A percentile compares a stretch with the other conserved stretches of the same genome.
Conservation (phyloP, 2,888 invertebrate genomes). For the Phlogophora meticulosa region DNA sequence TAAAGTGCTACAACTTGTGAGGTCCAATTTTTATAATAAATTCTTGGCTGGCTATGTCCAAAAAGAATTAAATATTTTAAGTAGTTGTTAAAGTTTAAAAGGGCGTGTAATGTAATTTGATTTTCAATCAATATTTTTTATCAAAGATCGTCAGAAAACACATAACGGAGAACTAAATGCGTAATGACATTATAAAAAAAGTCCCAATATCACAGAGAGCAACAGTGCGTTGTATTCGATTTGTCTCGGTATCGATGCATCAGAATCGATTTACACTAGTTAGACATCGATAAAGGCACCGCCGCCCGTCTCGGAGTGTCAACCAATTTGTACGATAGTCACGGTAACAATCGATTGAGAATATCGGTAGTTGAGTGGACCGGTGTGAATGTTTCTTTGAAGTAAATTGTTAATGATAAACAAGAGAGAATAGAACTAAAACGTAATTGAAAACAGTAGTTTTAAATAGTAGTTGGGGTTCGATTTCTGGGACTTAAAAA, state of each 20-base stretch:
- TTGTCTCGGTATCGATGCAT: slow-evolving; percentile 74
- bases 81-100: too few species aligned
- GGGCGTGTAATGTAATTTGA: too few species aligned
- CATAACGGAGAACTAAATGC: neutral
- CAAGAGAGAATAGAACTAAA: slow-evolving; percentile 10
- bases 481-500: too few species aligned
- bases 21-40: slow-evolving; percentile 5
- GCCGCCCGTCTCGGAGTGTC: slow-evolving; percentile 72
- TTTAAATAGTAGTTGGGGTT: too few species aligned
- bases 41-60: neutral
- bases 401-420: slow-evolving; percentile 24
- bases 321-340: slow-evolving; percentile 78
- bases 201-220: slow-evolving; percentile 22
- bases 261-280: slow-evolving; percentile 81
- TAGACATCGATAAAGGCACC: slow-evolving; percentile 75
- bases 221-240: slow-evolving; percentile 60
- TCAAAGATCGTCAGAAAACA: neutral
- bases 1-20: slow-evolving; percentile 27
- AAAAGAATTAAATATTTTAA: neutral
- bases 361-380: slow-evolving; percentile 58
- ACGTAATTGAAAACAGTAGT: neutral
- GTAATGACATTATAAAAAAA: neutral
- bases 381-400: slow-evolving; percentile 47
- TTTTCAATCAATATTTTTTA: too few species aligned
- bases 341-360: slow-evolving; percentile 72